A percentile compares a stretch with the other conserved stretches of the same genome.
Conservation (phyloP, 2,797 vertebrate genomes). For the Cephalopachus bancanus region DNA sequence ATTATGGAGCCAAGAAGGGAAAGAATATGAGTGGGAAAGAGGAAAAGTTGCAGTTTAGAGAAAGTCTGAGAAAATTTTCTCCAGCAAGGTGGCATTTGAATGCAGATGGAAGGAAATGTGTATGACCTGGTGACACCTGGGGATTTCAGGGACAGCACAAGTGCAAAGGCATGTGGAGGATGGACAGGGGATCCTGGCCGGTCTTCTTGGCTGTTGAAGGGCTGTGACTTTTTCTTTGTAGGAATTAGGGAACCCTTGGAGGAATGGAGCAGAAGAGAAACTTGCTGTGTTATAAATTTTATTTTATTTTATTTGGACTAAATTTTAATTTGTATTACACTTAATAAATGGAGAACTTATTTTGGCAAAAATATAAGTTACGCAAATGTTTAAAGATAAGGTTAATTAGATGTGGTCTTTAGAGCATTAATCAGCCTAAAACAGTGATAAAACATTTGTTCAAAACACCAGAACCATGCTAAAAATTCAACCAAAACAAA, state of each 20-base stretch:
- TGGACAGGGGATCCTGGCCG: no score
- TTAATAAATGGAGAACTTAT: neutral
- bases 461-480: neutral
- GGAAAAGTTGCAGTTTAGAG: neutral
- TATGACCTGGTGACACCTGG: fast-evolving
- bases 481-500: neutral
- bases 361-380: neutral
- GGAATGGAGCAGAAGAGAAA: neutral
- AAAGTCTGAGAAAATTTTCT: neutral
- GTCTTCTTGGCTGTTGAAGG: neutral
- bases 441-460: constrained; percentile 17
- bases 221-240: neutral
- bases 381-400: neutral
- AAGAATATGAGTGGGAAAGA: neutral
- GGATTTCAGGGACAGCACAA: neutral
- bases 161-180: neutral
- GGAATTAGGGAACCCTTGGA: neutral
- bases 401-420: neutral
- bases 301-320: neutral
- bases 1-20: neutral
- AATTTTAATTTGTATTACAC: constrained; percentile 22
- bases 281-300: no score
- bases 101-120: neutral
- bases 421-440: constrained; percentile 1
- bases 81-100: neutral